Base-by-base conservation (phyloP, 2,113 vertebrate species). In the Bungarus multicinctus region DNA sequence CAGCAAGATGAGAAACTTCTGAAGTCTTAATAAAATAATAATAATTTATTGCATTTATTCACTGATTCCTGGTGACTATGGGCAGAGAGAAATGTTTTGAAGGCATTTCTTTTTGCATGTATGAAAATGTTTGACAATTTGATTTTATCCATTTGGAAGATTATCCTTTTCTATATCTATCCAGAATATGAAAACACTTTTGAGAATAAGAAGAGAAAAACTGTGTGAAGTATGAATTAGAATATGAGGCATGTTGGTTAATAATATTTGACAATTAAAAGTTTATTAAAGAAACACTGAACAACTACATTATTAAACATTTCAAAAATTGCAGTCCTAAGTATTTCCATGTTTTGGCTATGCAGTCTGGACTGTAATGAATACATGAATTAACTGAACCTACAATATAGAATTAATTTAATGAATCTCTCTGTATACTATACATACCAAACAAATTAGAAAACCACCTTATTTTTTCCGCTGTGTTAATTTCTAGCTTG, bases 331-430 rank as follows among this genome's bases (percentile, higher is more conserved):
- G 74, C 89, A 93, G 45, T 23, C 45, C 7, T 86, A 86, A 90
- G 30, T 60, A 52, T 60, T 93, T 50, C 54, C 14, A 30, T n/a
- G 23, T 3, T 52, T n/a, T 90, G 52, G 64, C 81, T 39, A 22
- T n/a, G 14, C 22, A 54, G 53, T 74, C 12, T 74, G 87, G 54
- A 22, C 1, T 11, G 16, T 87, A 86, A 90, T 23, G 89, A 87
- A 93, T 87, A 85, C 55, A 43, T 27, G 30, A 90, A 90, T 53
- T 89, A 92, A 60, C 7, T 18, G 58, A 86, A 85, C 34, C 52
- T 90, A 43, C 50, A 87, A 93, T 58, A 22, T 52, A 86, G 55
- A 93, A 90, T 90, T 93, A 86, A 90, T 89, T 34, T 52, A 86
- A 90, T 90, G 22, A 3, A 4, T 53, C 52, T 64, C 22, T 85